phyloP scores from a whole-genome alignment of 2,888 invertebrate species.

The Leptinotarsa peninsularis region DNA sequence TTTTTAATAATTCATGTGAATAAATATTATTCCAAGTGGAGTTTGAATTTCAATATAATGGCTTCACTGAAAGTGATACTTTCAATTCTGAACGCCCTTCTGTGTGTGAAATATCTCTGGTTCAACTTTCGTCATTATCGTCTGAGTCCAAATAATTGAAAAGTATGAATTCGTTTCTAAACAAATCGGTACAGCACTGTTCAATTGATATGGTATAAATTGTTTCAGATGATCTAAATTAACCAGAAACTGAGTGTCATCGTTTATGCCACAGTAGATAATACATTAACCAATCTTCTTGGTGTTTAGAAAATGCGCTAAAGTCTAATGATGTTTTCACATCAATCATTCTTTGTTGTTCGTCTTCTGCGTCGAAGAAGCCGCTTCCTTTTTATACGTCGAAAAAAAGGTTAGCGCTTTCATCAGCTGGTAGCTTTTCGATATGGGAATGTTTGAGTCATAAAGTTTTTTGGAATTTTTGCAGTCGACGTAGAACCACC shows the following conservation, averaged over 20 bases:
- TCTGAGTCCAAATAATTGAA: slow-evolving; percentile 3
- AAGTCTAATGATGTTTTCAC: slow-evolving; percentile 23
- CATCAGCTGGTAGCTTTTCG: slow-evolving; percentile 92
- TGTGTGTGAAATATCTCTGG: not conserved
- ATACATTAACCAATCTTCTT: not conserved
- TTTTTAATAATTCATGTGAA: not conserved
- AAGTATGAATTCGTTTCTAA: slow-evolving; percentile 6
- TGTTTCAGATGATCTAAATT: slow-evolving; percentile 15
- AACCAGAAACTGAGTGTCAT: not conserved
- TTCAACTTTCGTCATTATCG: not conserved
- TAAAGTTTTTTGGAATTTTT: slow-evolving; percentile 83
- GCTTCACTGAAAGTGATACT: not conserved
- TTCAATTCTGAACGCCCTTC: slow-evolving; percentile 3
- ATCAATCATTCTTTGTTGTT: slow-evolving; percentile 47
- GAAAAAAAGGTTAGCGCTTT: slow-evolving; percentile 91
- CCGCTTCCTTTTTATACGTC: slow-evolving; percentile 78
- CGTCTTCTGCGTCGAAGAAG: slow-evolving; percentile 36
- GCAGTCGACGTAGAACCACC: slow-evolving; percentile 96
- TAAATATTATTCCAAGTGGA: not conserved
- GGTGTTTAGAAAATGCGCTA: slow-evolving; percentile 19
- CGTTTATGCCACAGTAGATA: not conserved
- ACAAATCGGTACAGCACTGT: not conserved
- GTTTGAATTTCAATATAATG: not conserved
- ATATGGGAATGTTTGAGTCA: slow-evolving; percentile 90
- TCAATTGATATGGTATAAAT: not conserved